These are phyloP conservation scores for Rhodophaea formosa DNA, from an alignment of 2,888 invertebrate genomes.

Conservation along the genomic window DNA sequence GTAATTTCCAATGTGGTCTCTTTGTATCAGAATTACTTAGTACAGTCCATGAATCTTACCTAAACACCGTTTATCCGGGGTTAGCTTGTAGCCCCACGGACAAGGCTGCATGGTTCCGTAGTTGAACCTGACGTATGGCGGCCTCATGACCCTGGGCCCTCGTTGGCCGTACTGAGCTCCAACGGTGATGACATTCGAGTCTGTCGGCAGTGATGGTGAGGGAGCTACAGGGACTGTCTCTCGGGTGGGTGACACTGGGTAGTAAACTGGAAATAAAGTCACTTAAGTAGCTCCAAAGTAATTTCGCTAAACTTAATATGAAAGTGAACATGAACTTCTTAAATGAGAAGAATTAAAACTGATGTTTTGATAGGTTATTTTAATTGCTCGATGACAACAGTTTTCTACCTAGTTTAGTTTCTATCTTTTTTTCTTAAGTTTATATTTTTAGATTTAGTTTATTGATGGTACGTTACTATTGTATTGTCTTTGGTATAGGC, in stretches of 20 bases:
- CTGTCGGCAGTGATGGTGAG: slow-evolving; percentile 31
- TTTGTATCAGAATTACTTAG: no score
- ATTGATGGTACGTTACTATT: no score
- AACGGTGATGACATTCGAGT: slow-evolving; percentile 64
- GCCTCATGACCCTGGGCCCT: slow-evolving; percentile 54
- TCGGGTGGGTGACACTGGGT: slow-evolving; percentile 12
- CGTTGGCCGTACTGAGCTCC: slow-evolving; percentile 70
- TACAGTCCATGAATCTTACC: slow-evolving; percentile 42
- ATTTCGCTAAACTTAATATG: no score
- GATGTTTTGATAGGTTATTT: no score
- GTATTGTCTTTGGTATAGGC: no score
- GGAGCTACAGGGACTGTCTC: slow-evolving; percentile 19
- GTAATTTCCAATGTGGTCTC: background rate
- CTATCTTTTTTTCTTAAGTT: no score
- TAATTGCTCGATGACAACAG: no score
- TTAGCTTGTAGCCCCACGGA: slow-evolving; percentile 89
- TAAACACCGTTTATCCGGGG: slow-evolving; percentile 84
- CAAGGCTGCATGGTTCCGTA: slow-evolving; percentile 73
- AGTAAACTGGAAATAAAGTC: slow-evolving; percentile 2
- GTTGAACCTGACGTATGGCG: slow-evolving; percentile 46
- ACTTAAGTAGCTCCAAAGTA: background rate
- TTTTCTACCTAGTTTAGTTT: no score
- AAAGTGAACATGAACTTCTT: no score
- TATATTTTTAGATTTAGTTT: no score
- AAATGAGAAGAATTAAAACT: no score